These are phyloP conservation scores for Nemoura dubitans DNA, from an alignment of 2,888 invertebrate species.

Conservation along the genomic window DNA sequence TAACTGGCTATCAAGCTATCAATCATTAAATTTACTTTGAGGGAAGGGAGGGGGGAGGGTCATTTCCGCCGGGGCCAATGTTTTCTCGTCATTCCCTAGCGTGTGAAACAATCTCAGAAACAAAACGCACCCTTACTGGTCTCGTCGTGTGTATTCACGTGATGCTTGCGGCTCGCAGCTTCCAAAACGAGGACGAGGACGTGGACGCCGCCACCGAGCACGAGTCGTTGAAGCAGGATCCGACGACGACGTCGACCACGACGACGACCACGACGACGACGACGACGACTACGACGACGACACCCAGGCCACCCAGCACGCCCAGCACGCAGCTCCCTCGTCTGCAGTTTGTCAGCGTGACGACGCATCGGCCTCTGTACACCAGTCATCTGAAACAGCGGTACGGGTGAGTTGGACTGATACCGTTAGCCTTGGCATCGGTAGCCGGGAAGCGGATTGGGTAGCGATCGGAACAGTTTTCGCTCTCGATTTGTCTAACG, in stretches of 20 bases:
- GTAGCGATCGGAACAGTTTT: too few relatives aligned
- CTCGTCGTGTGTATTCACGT: too few relatives aligned
- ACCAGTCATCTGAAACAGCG: constrained; percentile 1
- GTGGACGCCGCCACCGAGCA: constrained; percentile 20
- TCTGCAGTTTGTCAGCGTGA: constrained; percentile 40
- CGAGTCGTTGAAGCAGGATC: constrained; percentile 18
- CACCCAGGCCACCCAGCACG: constrained; percentile 16
- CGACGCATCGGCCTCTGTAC: constrained; percentile 43
- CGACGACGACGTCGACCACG: constrained; percentile 25
- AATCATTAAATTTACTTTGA: too few relatives aligned
- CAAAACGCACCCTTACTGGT: too few relatives aligned
- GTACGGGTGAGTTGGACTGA: neutral
- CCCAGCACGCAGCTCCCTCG: constrained; percentile 39
- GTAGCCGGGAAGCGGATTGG: too few relatives aligned
- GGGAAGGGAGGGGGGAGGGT: too few relatives aligned
- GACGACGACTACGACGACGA: constrained; percentile 27
- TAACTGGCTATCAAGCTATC: too few relatives aligned
- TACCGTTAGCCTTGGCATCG: neutral
- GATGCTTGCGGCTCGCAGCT: neutral
- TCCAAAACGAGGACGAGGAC: constrained; percentile 45
- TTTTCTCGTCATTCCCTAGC: too few relatives aligned
- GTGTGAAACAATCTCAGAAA: too few relatives aligned
- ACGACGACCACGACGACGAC: constrained; percentile 49
- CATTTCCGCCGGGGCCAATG: too few relatives aligned
- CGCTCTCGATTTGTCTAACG: too few relatives aligned